Conservation (phyloP, 1,140 invertebrate species). For the Dendrolimus punctatus region DNA sequence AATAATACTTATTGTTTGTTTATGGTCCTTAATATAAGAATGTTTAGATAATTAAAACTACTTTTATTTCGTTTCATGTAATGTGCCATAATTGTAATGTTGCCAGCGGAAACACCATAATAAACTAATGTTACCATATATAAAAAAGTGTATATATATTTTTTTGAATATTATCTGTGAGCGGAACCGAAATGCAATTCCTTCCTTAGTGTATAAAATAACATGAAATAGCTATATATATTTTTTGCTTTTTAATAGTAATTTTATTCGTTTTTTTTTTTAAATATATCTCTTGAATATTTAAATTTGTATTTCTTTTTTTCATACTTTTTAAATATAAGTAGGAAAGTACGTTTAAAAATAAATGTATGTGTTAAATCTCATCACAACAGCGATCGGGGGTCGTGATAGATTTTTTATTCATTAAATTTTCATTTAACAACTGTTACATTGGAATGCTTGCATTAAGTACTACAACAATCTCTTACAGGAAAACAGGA, state of each 20-base stretch:
- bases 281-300: slow-evolving; percentile 40
- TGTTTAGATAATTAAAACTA: slow-evolving; percentile 15
- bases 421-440: too few relatives aligned
- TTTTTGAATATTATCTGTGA: slow-evolving; percentile 5
- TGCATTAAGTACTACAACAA: too few relatives aligned
- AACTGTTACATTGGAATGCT: too few relatives aligned
- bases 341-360: slow-evolving; percentile 48
- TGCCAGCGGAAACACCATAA: slow-evolving; percentile 61
- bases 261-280: slow-evolving; percentile 49
- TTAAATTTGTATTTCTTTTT: slow-evolving; percentile 48
- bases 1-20: slow-evolving; percentile 13
- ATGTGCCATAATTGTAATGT: slow-evolving; percentile 61
- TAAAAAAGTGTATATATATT: slow-evolving; percentile 17
- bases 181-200: slow-evolving; percentile 32
- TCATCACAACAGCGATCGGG: slow-evolving; percentile 23
- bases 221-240: slow-evolving; percentile 34
- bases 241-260: slow-evolving; percentile 52
- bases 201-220: slow-evolving; percentile 56
- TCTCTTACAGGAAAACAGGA: too few relatives aligned
- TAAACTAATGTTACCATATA: slow-evolving; percentile 52
- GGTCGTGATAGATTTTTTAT: slow-evolving; percentile 14
- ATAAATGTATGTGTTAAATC: slow-evolving; percentile 32
- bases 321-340: slow-evolving; percentile 48
- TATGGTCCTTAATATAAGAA: slow-evolving; percentile 64
- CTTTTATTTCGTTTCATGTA: slow-evolving; percentile 12